phyloP scores from a whole-genome alignment of 2,888 invertebrate species.

The Athripsodes cinereus region DNA sequence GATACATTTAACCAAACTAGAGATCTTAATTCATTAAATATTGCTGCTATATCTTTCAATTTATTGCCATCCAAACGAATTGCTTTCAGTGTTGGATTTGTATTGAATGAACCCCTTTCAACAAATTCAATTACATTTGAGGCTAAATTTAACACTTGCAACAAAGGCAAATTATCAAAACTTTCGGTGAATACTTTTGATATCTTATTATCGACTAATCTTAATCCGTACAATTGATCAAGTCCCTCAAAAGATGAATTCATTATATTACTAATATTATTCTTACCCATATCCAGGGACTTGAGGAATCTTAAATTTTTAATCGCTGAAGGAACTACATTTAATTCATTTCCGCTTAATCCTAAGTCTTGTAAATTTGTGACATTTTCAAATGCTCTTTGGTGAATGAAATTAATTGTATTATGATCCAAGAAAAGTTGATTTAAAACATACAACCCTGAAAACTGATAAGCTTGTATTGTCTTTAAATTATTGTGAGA shows the following conservation, averaged over 20 bases:
- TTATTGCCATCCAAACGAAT: conserved; percentile 71
- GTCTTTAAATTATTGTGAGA: conserved; percentile 63
- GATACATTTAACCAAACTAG: conserved; percentile 77
- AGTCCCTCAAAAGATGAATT: conserved; percentile 69
- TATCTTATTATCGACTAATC: conserved; percentile 75
- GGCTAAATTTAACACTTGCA: conserved; percentile 74
- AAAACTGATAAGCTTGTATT: conserved; percentile 61
- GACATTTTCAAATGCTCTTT: conserved; percentile 68
- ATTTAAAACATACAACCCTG: conserved; percentile 65
- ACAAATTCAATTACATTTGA: conserved; percentile 70
- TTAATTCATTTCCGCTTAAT: conserved; percentile 64
- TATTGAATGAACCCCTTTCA: conserved; percentile 66
- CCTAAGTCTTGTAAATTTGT: conserved; percentile 70
- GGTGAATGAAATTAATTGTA: conserved; percentile 60
- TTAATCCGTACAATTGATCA: conserved; percentile 66
- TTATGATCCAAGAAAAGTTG: conserved; percentile 71
- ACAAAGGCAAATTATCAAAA: conserved; percentile 64
- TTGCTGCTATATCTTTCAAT: conserved; percentile 66
- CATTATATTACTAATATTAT: conserved; percentile 65
- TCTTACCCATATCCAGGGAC: conserved; percentile 75
- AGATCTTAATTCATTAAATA: conserved; percentile 63
- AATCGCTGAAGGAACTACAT: conserved; percentile 60
- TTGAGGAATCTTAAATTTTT: conserved; percentile 62
- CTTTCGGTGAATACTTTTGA: conserved; percentile 67
- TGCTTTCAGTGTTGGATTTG: conserved; percentile 64